Conservation (phyloP, 2,113 vertebrate genomes). For the Gorsachius goisagi region DNA sequence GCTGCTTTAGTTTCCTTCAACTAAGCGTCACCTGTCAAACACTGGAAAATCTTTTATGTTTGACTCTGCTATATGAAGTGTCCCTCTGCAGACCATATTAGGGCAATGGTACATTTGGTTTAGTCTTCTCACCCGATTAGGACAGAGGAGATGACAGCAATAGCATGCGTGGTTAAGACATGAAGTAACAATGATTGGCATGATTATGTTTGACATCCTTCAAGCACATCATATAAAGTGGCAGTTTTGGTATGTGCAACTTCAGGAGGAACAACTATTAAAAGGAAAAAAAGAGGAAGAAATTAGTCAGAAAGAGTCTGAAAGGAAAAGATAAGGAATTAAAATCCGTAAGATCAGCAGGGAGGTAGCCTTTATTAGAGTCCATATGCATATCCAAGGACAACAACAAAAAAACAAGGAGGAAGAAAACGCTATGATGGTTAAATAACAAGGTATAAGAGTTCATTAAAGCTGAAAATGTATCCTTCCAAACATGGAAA, state of each 20-base stretch:
- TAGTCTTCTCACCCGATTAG: background rate
- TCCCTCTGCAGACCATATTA: background rate
- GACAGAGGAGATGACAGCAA: conserved; percentile 4
- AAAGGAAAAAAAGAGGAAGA: background rate
- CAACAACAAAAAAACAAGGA: background rate
- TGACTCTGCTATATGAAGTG: background rate
- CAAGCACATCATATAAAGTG: background rate
- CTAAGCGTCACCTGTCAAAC: background rate
- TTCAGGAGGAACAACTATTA: background rate
- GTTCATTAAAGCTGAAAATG: conserved; percentile 13
- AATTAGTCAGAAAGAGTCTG: background rate
- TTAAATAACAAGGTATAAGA: conserved; percentile 31
- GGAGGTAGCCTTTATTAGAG: background rate
- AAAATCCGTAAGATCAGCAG: background rate
- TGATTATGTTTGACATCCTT: conserved; percentile 8
- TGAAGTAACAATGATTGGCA: background rate
- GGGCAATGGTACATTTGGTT: background rate
- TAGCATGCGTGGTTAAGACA: background rate
- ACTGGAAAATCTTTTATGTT: background rate
- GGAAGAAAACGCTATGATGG: background rate
- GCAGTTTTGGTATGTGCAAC: background rate
- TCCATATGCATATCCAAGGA: background rate
- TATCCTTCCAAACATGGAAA: conserved; percentile 33
- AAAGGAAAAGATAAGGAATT: conserved; percentile 34
- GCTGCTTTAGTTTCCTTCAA: background rate